Percentiles rank a stretch among this genome's conserved stretches.
Evolutionary conservation across 2,888 invertebrate species (phyloP).

Genomic region (Hypomecis punctinalis): DNA sequence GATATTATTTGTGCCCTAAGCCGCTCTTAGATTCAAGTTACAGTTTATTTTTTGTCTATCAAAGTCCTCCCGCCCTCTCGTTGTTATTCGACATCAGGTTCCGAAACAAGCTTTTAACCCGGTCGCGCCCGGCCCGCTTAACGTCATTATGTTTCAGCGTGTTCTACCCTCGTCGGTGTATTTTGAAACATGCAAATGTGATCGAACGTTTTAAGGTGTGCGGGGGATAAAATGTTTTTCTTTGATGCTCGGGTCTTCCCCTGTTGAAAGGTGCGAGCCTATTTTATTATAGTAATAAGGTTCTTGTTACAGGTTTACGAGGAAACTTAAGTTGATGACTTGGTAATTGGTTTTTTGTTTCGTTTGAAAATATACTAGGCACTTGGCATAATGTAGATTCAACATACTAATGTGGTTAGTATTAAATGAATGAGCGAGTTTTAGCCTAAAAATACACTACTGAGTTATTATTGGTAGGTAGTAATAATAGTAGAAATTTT

Average conservation of each 20-base stretch:
- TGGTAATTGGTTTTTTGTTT: not conserved
- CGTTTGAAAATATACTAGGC: too few relatives aligned
- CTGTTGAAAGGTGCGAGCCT: conserved; percentile 4
- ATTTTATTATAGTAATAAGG: conserved; percentile 10
- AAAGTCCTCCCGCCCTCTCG: conserved; percentile 47
- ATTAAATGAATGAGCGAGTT: too few relatives aligned
- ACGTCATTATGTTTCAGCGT: conserved; percentile 51
- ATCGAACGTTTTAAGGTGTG: conserved; percentile 44
- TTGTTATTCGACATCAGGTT: conserved; percentile 56
- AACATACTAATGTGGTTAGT: too few relatives aligned
- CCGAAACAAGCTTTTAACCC: conserved; percentile 53
- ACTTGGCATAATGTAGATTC: too few relatives aligned
- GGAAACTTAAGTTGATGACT: not conserved
- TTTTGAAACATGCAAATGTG: conserved; percentile 53
- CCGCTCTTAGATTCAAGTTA: not conserved
- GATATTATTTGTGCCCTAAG: too few relatives aligned
- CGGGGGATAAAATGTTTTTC: conserved; percentile 37
- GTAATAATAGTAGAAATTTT: too few relatives aligned
- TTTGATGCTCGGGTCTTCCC: conserved; percentile 34
- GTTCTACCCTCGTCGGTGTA: conserved; percentile 51
- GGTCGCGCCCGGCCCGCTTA: conserved; percentile 51
- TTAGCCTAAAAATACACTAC: too few relatives aligned
- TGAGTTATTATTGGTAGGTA: too few relatives aligned
- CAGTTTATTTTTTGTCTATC: conserved; percentile 58
- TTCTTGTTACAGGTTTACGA: not conserved